Evolutionary conservation across 2,113 vertebrate genomes (phyloP), one percentile per base, ranked within the genome.

Genomic region (Tragelaphus buxtoni): DNA sequence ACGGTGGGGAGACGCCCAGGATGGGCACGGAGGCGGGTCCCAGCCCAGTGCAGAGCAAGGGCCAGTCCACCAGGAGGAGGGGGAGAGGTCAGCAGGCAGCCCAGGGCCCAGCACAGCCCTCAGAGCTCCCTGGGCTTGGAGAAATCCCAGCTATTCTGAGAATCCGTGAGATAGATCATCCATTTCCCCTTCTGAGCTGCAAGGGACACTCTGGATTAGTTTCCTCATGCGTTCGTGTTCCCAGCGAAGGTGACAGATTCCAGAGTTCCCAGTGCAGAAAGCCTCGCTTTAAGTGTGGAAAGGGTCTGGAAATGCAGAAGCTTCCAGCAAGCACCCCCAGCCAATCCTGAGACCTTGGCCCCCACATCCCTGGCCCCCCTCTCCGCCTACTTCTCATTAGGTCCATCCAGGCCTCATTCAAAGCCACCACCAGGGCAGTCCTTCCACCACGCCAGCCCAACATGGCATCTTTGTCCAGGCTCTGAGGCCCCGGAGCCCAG

Each of bases 241-340:
- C 94, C 63, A 56, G 55, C 58, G 88, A 69, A 98, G 96, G 97
- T 91, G 97, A 98, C 95, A 98, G 84, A 98, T 98, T 96, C 97
- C 88, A 5, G 72, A 77, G 82, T 77, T 30, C 56, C 1, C 82
- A 24, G 91, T 74, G 63, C 91, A 55, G 65, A 95, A 45, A 72
- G 13, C 82, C 60, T 45, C 58, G 2, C 49, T n/a, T 74, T 18
- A 18, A 80, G 28, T 61, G 42, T 61, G 74, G 56, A 47, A 60
- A 63, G 53, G 45, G 72, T 42, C 47, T 14, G n/a, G 76, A 69
- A 56, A 82, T 53, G 1, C 4, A n/a, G 56, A 45, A 35, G 45
- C n/a, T 47, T 49, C 26, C 69, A 65, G 17, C 58, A 53, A 28
- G 22, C 12, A 1, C 65, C 82, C 60, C 3, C 4, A n/a, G 58